Conservation (phyloP, 2,888 invertebrate genomes). For the Chrysomela aeneicollis region DNA sequence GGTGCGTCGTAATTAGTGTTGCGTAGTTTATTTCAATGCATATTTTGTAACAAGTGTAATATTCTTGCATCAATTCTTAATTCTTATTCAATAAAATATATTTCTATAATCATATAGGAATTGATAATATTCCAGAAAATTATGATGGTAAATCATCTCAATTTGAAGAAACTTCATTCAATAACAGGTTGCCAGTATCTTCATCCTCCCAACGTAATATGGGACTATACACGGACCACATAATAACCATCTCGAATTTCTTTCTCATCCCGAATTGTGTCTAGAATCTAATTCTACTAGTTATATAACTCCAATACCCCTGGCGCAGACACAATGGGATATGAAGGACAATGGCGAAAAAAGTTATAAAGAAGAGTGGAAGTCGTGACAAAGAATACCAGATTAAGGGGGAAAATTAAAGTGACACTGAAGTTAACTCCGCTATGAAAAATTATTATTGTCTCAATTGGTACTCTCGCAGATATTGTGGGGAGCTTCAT, state of each 20-base stretch:
- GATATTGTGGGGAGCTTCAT: not conserved
- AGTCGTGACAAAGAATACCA: conserved; percentile 34
- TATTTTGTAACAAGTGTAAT: too few relatives aligned
- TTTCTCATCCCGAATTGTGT: conserved; percentile 25
- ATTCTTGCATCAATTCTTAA: too few relatives aligned
- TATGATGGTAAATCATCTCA: too few relatives aligned
- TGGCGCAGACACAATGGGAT: conserved; percentile 25
- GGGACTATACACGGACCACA: not conserved
- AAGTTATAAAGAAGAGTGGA: conserved; percentile 31
- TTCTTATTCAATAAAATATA: too few relatives aligned
- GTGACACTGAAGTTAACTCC: conserved; percentile 28
- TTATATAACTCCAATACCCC: conserved; percentile 33
- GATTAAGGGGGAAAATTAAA: conserved; percentile 31
- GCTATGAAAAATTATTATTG: conserved; percentile 23
- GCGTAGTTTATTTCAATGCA: too few relatives aligned
- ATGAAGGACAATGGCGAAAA: conserved; percentile 33
- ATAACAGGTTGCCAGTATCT: too few relatives aligned
- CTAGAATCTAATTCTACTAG: conserved; percentile 31
- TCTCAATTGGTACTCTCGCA: conserved; percentile 12
- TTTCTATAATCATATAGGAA: too few relatives aligned
- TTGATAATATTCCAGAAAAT: too few relatives aligned
- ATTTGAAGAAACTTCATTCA: too few relatives aligned
- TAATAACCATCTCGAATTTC: not conserved
- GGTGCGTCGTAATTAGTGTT: too few relatives aligned
- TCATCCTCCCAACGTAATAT: too few relatives aligned